Evolutionary conservation across 2,888 invertebrate genomes (phyloP).

Genomic region (Apocheima hispidaria): DNA sequence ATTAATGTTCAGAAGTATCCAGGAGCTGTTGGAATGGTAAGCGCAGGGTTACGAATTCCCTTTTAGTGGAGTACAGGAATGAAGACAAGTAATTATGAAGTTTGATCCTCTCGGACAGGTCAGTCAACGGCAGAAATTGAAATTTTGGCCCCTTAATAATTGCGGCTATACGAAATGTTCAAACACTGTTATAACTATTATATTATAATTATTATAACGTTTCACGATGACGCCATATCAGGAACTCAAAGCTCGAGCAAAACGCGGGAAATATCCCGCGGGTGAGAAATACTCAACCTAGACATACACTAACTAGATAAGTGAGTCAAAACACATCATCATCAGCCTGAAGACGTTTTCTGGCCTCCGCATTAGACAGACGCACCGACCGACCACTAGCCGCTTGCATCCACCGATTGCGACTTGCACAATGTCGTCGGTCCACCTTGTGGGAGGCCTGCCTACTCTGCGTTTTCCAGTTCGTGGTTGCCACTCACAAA

Average conservation of each 20-base stretch:
- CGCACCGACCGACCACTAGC: no score
- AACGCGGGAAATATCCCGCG: neutral
- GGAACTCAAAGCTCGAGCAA: neutral
- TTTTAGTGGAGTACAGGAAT: neutral
- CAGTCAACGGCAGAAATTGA: neutral
- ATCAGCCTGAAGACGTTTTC: no score
- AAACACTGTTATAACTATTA: neutral
- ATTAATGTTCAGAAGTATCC: slow-evolving; percentile 18
- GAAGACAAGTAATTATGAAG: neutral
- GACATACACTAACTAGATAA: no score
- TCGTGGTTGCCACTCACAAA: no score
- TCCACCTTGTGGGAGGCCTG: no score
- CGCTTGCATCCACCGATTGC: no score
- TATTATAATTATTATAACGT: neutral
- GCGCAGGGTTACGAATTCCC: slow-evolving; percentile 9
- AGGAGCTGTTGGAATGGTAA: slow-evolving; percentile 7
- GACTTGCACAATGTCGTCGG: no score
- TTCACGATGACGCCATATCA: neutral
- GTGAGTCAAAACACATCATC: no score
- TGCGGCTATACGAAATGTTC: neutral
- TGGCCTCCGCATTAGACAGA: no score
- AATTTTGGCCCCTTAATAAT: neutral
- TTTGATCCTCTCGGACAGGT: slow-evolving; percentile 11
- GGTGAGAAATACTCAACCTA: no score
- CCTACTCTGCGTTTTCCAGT: no score